Base-by-base conservation (phyloP, 2,113 vertebrate species). In the Martes martes region DNA sequence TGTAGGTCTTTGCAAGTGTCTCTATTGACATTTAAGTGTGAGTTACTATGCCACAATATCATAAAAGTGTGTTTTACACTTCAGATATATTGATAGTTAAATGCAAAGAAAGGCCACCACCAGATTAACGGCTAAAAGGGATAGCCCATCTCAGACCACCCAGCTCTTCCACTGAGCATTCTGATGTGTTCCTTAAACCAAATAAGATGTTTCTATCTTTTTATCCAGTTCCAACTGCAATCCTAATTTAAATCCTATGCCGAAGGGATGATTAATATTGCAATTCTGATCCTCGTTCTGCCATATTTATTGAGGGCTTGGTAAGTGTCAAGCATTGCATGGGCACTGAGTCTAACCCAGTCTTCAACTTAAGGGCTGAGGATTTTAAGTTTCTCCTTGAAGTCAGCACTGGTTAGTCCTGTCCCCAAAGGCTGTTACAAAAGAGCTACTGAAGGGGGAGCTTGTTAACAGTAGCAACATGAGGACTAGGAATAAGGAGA, bases 21-120 rank as follows among this genome's bases (percentile, higher is more conserved):
- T 98, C 93, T 98, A 98, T 93, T 98, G 98, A 98, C 95, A 97
- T 97, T 96, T 97, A 97, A 97, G 96, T 97, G 92, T 98, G 98
- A 98, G 94, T 98, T 98, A 98, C 95, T 97, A 96, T 91, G 93
- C 96, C 93, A 98, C 96, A 96, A 39, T 97, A 98, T 97, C 97
- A 98, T 98, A 98, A 98, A 98, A 97, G 94, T 97, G 45, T 97
- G 80, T 85, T 95, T 94, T 93, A 96, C 50, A 97, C 89, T 97
- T 96, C 94, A 98, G 73, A 96, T 97, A 96, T 96, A 98, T 95
- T 97, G 97, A 97, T 95, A 98, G 97, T 97, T 97, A 96, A 97
- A 98, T 96, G 84, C 94, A 98, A 95, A 95, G 73, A 97, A 95
- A 97, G 95, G 95, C 90, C 94, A 88, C 96, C 79, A 97, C 90